Base-by-base conservation (phyloP, 2,113 vertebrate species). In the Tricholaema leucomelas region DNA sequence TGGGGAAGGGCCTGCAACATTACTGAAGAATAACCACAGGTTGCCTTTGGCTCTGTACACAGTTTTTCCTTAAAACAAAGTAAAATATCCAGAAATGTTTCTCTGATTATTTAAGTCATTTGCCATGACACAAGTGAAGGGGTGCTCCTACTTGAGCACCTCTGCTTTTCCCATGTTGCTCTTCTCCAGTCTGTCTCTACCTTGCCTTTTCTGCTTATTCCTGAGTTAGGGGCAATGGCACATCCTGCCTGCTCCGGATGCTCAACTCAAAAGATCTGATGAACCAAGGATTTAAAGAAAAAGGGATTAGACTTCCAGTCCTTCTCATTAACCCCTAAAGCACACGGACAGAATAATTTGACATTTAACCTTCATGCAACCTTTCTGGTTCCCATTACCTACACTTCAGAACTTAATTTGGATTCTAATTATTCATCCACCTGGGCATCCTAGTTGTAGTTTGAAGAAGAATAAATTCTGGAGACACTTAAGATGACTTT, bases 391-490 rank as follows among this genome's bases (percentile, higher is more conserved):
- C 28, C 46, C 46, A 55, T 88, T 93, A 77, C 54, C 52, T 85
- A 48, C 15, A 50, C 44, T 75, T 89, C n/a, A 59, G 54, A 72
- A 74, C 54, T 90, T 87, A 35, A 46, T 87, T 84, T 75, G 69
- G 85, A 81, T 87, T 75, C 48, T 76, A 72, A 88, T 88, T 94
- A 92, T 89, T 89, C 61, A 84, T 85, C 55, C 42, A 90, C 9
- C 30, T 87, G 17, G 50, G 38, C 46, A 81, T 66, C 21, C 18
- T 75, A 91, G n/a, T 21, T 92, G 69, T 75, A 91, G n/a, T 19
- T 92, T 65, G 33, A 88, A 67, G 54, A 70, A 69, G 58, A 84
- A 72, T 28, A 85, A 55, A 81, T 94, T 91, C 67, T 78, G 38
- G 54, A 85, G 65, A 81, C 42, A 55, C 56, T 81, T 83, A 64